Evolutionary conservation across 2,797 vertebrate species (phyloP), one percentile per base, ranked within the genome.

Genomic region (Pagetopsis macropterus): DNA sequence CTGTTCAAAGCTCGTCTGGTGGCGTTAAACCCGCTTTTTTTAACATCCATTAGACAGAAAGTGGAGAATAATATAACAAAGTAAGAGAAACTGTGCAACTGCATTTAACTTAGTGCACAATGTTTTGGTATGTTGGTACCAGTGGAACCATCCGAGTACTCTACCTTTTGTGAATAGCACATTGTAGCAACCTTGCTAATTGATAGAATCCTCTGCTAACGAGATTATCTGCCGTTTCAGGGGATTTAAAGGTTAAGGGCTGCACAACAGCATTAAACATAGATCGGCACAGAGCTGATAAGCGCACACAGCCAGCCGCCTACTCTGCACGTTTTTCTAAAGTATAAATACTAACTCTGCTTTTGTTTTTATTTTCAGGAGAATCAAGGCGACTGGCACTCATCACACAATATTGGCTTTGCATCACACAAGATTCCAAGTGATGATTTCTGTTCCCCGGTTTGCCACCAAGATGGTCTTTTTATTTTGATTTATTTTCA

Each of bases 331-430:
- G 23, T 71, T 72, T 37, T 71, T 8, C 50, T 70, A 51, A 51
- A 78, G 54, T 54, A 44, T 43, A 56, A 51, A 50, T 59, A 41
- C 50, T 79, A 72, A 84, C 51, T 62, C 41, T 0, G 2, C 43
- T 60, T 48, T 78, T 21, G 51, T 72, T 76, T 27, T 68, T 49
- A 11, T 69, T 81, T 76, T 61, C 70, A 88, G 87, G 82, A 54
- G 48, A 76, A 79, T 76, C 27, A 6, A 23, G 59, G 66, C 63
- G 61, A 44, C 83, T 90, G 91, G 82, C 85, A 78, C 86, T 88
- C 70, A 64, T 64, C 86, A 83, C 76, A 79, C 57, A 60, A 67
- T 61, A 54, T 71, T 79, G 81, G 80, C 68, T 68, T 72, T 43
- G 41, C 63, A 80, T 81, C 76, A 62, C 48, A 70, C 44, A 70